Evolutionary conservation across 2,797 vertebrate species (phyloP).

Genomic region (Labeo calbasu): DNA sequence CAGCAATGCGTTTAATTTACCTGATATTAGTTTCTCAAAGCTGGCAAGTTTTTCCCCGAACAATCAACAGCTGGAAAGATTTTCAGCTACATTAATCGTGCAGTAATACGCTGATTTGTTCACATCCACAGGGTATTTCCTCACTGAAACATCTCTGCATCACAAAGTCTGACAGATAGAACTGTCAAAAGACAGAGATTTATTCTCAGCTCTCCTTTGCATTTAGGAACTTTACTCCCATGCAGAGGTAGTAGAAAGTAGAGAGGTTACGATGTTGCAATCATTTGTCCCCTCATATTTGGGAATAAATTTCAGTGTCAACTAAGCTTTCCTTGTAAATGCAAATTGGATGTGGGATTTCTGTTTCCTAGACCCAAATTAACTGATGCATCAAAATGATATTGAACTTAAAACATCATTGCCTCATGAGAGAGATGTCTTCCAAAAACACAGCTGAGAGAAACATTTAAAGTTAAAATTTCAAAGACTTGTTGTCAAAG

Average conservation of each 20-base stretch:
- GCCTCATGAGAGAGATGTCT: constrained; percentile 36
- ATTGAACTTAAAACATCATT: constrained; percentile 56
- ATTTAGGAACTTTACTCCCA: constrained; percentile 51
- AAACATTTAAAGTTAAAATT: background rate
- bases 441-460: constrained; percentile 26
- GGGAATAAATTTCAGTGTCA: constrained; percentile 72
- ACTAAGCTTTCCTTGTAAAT: constrained; percentile 73
- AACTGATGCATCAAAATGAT: constrained; percentile 67
- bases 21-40: constrained; percentile 55
- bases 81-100: constrained; percentile 78
- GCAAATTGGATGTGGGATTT: constrained; percentile 73
- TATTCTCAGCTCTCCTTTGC: constrained; percentile 52
- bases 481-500: constrained; percentile 28
- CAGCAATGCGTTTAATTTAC: constrained; percentile 17
- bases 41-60: constrained; percentile 64
- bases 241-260: constrained; percentile 30
- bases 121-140: constrained; percentile 73
- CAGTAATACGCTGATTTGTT: constrained; percentile 77
- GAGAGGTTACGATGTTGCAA: constrained; percentile 11
- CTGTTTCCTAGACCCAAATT: constrained; percentile 70
- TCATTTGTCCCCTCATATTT: constrained; percentile 47
- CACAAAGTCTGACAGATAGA: constrained; percentile 73
- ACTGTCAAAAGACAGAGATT: constrained; percentile 69
- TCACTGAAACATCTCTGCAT: constrained; percentile 76
- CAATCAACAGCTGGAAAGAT: constrained; percentile 72